These are phyloP conservation scores for Corythornis vintsioides DNA, from an alignment of 2,113 vertebrate genomes.

Conservation along the genomic window DNA sequence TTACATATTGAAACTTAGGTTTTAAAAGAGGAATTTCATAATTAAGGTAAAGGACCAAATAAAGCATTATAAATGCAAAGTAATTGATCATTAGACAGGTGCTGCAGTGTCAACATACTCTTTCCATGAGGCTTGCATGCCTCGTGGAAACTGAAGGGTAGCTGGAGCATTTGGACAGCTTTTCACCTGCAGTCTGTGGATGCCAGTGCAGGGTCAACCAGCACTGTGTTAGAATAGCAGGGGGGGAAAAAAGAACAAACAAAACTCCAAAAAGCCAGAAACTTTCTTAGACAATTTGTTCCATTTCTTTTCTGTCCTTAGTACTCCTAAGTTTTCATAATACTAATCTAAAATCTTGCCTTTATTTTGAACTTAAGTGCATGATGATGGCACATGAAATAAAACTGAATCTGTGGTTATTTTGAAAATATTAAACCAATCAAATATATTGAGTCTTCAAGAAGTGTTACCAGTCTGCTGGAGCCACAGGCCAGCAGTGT, in stretches of 20 bases:
- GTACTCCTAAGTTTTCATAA: background rate
- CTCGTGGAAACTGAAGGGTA: background rate
- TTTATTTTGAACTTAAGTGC: background rate
- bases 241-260: background rate
- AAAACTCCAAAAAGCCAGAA: background rate
- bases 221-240: background rate
- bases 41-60: background rate
- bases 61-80: background rate
- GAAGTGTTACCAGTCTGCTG: background rate
- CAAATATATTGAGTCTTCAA: no score
- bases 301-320: background rate
- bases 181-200: background rate
- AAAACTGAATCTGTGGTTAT: background rate
- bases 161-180: background rate
- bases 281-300: background rate
- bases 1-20: background rate
- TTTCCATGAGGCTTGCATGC: background rate
- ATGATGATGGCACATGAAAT: background rate
- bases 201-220: background rate
- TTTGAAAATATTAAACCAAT: background rate
- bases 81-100: background rate
- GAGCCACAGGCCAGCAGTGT: background rate
- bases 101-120: background rate
- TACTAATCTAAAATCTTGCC: background rate
- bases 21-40: background rate